These are phyloP conservation scores for Drosophila eohydei DNA, from an alignment of 2,888 invertebrate genomes.

Conservation along the genomic window DNA sequence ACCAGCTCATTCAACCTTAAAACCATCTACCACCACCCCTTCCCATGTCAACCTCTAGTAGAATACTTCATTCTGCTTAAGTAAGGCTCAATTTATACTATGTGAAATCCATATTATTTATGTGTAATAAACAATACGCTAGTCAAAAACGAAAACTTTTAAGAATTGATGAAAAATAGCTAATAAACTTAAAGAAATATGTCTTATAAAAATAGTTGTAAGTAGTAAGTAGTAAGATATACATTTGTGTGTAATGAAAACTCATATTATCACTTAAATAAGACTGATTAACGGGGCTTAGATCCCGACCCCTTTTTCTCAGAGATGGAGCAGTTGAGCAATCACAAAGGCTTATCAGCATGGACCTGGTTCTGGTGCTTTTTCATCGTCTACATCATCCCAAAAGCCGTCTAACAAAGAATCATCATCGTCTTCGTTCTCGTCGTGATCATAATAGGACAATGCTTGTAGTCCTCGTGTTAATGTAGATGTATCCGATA, in stretches of 20 bases:
- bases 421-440: constrained; percentile 1
- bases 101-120: constrained; percentile 69
- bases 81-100: constrained; percentile 73
- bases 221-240: too few species aligned
- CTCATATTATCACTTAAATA: too few species aligned
- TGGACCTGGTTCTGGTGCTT: not conserved
- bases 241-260: too few species aligned
- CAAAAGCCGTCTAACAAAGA: not conserved
- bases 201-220: too few species aligned
- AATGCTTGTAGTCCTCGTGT: not conserved
- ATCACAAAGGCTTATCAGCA: too few species aligned
- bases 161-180: too few species aligned
- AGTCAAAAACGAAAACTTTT: constrained; percentile 59
- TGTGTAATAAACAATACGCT: constrained; percentile 71
- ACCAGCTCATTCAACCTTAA: constrained; percentile 22
- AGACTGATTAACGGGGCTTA: not conserved
- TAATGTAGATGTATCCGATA: not conserved
- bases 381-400: not conserved
- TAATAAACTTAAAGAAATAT: too few species aligned
- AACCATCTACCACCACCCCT: not conserved
- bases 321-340: too few species aligned
- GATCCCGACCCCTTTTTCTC: too few species aligned
- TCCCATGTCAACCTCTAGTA: constrained; percentile 12
- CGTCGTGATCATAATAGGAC: not conserved
- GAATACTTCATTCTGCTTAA: constrained; percentile 36